Base-by-base conservation (phyloP, 2,888 invertebrate genomes). In the Dastarcus helophoroides region DNA sequence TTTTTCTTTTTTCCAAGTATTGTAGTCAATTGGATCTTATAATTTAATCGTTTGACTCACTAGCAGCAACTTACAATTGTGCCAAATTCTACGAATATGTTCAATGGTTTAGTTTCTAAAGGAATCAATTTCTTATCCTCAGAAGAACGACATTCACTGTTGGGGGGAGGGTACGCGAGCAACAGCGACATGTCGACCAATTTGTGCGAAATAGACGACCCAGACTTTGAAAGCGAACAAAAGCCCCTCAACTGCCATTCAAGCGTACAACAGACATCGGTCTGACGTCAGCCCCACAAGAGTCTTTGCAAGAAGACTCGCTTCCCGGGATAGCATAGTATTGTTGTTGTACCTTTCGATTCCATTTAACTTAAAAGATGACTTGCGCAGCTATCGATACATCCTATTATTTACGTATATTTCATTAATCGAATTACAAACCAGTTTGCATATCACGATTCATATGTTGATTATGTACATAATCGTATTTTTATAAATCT, bases 201-300 rank as follows among this genome's bases (percentile, higher is more conserved):
- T 58, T 70, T 91, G 41, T 91, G 91, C 68, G 91, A 91, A 68
- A 88, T 93, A 53, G 90, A 90, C 63, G 85, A 85, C 62, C 82
- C 83, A 25, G 85, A 85, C 57, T 76, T 72, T 50, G 82, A 83
- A 60, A 61, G 62, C 38, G 56, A 60, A 50, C 54, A 56, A 30
- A 53, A 63, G 42, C 63, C 62, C n/a, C 42, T 63, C 33, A 63
- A 63, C 42, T 60, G 56, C 39, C 36, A 42, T 8, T 46, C 44
- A 14, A 44, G 55, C 14, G 56, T 62, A 19, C 62, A 63, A 35
- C 63, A 63, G 40, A 63, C 63, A 28, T 58, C 59, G 32, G 63
- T 63, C 43, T 63, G 61, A 61, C 50, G 34, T 27, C 14, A 15
- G 25, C 29, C 29, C 27, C 37, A 37, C 15, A 37, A 43, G 41